A percentile compares a stretch with the other conserved stretches of the same genome.
Evolutionary conservation across 2,113 vertebrate species (phyloP).

Genomic region (Hyperoodon ampullatus): DNA sequence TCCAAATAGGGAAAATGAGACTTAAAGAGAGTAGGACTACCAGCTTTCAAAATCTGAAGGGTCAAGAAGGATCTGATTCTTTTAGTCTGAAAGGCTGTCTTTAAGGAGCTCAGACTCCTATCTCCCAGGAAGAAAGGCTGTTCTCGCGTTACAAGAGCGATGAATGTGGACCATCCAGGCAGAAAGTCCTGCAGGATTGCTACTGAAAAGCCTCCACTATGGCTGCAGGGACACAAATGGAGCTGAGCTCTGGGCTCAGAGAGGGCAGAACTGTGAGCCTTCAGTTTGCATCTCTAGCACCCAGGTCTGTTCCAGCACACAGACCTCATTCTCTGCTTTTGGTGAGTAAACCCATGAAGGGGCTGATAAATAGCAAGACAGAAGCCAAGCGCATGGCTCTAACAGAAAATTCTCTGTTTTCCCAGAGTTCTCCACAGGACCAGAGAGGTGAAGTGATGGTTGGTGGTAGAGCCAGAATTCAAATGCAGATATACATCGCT

Average conservation of each 20-base stretch:
- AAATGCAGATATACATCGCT: neutral
- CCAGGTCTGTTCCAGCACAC: neutral
- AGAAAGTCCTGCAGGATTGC: neutral
- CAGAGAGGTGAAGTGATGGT: neutral
- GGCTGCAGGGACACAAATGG: neutral
- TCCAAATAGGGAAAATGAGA: neutral
- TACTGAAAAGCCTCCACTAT: neutral
- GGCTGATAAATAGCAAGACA: neutral
- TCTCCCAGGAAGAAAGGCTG: neutral
- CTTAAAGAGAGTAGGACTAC: neutral
- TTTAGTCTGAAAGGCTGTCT: conserved; percentile 5
- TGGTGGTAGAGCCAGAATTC: neutral
- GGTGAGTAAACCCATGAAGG: neutral
- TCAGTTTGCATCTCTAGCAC: neutral
- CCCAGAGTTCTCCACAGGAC: neutral
- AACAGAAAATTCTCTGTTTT: neutral
- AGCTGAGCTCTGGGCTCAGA: neutral
- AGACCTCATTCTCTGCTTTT: neutral
- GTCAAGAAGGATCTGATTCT: conserved; percentile 35
- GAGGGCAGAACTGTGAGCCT: neutral
- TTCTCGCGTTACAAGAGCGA: neutral
- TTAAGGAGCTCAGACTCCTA: neutral
- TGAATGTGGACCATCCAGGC: neutral
- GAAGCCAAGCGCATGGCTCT: neutral
- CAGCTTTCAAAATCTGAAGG: conserved; percentile 18